Evolutionary conservation across 2,113 vertebrate genomes (phyloP).

Genomic region (Amphilophus citrinellus): DNA sequence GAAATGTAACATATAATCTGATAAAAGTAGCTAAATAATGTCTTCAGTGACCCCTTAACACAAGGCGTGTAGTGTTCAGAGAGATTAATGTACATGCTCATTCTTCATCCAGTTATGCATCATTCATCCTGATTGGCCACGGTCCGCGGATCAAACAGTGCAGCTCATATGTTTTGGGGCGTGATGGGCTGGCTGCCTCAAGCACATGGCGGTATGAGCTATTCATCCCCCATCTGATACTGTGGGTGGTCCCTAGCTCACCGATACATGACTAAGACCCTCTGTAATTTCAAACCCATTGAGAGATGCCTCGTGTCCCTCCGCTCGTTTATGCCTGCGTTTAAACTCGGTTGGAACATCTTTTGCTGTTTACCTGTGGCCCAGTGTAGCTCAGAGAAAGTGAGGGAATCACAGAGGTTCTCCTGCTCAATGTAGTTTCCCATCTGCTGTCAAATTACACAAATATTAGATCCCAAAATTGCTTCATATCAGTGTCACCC

Average conservation of each 20-base stretch:
- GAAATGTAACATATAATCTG: constrained; percentile 20
- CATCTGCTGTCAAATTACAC: neutral
- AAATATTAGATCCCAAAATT: neutral
- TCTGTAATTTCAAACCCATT: constrained; percentile 53
- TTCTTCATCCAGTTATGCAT: constrained; percentile 44
- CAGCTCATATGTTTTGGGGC: constrained; percentile 51
- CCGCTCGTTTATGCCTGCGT: neutral
- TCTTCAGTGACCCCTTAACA: constrained; percentile 20
- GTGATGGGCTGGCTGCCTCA: constrained; percentile 56
- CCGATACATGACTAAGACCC: constrained; percentile 39
- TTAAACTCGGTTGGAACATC: neutral
- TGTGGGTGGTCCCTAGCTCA: constrained; percentile 73
- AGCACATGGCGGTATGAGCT: constrained; percentile 62
- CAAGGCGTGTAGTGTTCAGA: constrained; percentile 50
- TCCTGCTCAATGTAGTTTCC: neutral
- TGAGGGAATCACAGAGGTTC: neutral
- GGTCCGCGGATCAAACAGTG: constrained; percentile 56
- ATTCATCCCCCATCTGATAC: constrained; percentile 52
- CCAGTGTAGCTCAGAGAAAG: neutral
- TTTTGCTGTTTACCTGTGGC: neutral
- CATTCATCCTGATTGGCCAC: constrained; percentile 38
- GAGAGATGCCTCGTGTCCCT: constrained; percentile 28
- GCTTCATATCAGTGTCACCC: neutral
- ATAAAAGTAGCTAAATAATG: constrained; percentile 21
- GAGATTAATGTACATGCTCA: constrained; percentile 42